Base-by-base conservation (phyloP, 2,113 vertebrate genomes). In the Etia nguti region DNA sequence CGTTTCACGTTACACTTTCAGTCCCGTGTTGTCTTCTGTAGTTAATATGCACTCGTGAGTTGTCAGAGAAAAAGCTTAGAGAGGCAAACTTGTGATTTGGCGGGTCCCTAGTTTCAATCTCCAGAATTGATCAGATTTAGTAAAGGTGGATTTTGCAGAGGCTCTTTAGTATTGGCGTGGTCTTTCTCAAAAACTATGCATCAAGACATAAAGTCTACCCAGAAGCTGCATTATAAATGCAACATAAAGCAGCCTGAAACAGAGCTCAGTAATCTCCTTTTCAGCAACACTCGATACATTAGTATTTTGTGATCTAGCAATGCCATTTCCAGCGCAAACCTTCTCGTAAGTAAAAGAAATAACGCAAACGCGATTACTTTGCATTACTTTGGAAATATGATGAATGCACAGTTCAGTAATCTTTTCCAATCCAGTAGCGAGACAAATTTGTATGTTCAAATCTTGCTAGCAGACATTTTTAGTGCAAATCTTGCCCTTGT, bases 281-380 rank as follows among this genome's bases (percentile, higher is more conserved):
- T 9, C 26, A 77, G 46, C 16, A 46, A 26, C 41, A 9, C 6
- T 6, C 7, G 56, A 3, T 77, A 65, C 80, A 46, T 59, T 18
- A 13, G 55, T 65, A 36, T 86, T 87, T 89, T 81, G 80, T 85
- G 38, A 87, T 83, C 9, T 20, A 41, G 85, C 79, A 55, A 54
- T 77, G 38, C 79, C 41, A 1, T 52, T 82, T 55, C 34, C 34
- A 34, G n/a, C 18, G 5, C 57, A 36, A 55, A 79, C 59, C 79
- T 83, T 52, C 31, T 43, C 48, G 73, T 75, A 15, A 83, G 50
- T 38, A 52, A 88, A 59, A 70, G 38, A 86, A 86, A 59, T 48
- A 81, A 62, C 50, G 56, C 56, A 79, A 88, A 88, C 88, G 24
- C 2, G 57, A 92, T 88, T 90, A 56, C 65, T 77, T 52, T 77